phyloP scores from a whole-genome alignment of 2,888 invertebrate genomes.

The Himalopsyche kuldschensis region DNA sequence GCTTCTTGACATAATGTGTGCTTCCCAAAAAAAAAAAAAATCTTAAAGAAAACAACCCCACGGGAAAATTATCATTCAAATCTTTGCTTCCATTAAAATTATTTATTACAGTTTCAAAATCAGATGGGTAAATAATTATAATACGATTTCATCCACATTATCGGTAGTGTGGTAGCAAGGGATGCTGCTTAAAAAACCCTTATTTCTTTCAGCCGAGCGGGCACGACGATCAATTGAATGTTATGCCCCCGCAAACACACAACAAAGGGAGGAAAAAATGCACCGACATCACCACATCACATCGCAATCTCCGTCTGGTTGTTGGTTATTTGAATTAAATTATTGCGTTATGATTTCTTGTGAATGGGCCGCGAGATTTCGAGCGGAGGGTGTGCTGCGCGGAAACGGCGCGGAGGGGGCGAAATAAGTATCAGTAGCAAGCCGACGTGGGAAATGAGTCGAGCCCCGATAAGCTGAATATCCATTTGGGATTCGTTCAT shows the following conservation, averaged over 20 bases:
- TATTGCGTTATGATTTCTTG: slow-evolving; percentile 26
- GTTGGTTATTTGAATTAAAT: slow-evolving; percentile 34
- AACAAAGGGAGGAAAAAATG: neutral
- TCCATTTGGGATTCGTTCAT: no score
- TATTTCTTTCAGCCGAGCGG: neutral
- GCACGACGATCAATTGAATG: neutral
- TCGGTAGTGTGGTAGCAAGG: neutral
- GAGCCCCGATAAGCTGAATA: no score
- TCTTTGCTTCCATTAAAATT: no score
- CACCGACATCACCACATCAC: neutral
- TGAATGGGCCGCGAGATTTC: slow-evolving; percentile 19
- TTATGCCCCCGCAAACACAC: neutral
- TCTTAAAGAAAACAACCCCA: no score
- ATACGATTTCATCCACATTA: neutral
- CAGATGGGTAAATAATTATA: neutral
- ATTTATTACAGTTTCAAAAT: no score
- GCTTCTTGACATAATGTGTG: no score
- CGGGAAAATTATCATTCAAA: no score
- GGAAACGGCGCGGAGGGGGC: neutral
- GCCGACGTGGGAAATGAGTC: neutral
- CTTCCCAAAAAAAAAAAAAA: no score
- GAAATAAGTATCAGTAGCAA: neutral
- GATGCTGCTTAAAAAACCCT: neutral
- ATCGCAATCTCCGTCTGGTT: slow-evolving; percentile 2
- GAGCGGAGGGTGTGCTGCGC: neutral